A percentile compares a stretch with the other conserved stretches of the same genome.
These are phyloP conservation scores for Diogma glabrata DNA, from an alignment of 2,888 invertebrate species.

Conservation along the genomic window DNA sequence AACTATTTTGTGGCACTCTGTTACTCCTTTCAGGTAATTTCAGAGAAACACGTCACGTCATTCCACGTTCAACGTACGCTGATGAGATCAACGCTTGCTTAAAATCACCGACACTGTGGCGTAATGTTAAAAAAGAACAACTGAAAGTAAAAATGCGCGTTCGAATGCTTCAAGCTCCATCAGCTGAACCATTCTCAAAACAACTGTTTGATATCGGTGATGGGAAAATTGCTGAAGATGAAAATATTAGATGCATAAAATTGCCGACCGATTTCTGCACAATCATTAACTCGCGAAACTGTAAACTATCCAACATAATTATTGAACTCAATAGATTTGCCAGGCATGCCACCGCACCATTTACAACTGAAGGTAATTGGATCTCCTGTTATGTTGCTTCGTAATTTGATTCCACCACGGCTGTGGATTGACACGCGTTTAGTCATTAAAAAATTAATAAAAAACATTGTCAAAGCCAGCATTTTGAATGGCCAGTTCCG, in stretches of 20 bases:
- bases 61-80: no score
- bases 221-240: neutral
- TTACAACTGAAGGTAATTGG: neutral
- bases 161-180: no score
- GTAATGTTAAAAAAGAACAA: neutral
- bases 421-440: neutral
- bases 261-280: neutral
- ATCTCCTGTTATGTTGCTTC: neutral
- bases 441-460: slow-evolving; percentile 1
- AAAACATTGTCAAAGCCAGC: no score
- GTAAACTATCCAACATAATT: no score
- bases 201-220: neutral
- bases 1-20: neutral
- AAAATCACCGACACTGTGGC: neutral
- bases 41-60: no score
- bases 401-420: neutral
- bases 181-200: no score
- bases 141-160: no score
- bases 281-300: no score
- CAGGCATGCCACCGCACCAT: neutral
- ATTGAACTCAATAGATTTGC: neutral
- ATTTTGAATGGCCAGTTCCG: no score
- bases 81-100: no score
- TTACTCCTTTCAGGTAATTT: no score
- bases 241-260: neutral